Evolutionary conservation across 2,888 invertebrate species (phyloP).

Genomic region (Macrosoma leucophasiata): DNA sequence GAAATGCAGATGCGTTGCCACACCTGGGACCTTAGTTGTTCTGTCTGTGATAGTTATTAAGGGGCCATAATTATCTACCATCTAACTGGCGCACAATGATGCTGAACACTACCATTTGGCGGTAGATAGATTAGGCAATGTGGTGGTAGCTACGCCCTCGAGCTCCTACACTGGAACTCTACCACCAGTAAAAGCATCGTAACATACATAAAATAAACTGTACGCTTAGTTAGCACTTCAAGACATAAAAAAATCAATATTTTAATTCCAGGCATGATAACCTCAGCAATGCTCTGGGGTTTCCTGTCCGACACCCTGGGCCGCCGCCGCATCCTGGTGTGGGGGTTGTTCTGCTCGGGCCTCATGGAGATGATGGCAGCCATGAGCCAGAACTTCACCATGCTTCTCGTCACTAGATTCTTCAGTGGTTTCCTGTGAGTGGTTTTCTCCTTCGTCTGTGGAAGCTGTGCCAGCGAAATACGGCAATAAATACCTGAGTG

Average conservation of each 20-base stretch:
- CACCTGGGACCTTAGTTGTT: no score
- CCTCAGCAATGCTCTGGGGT: constrained; percentile 85
- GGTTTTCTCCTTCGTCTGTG: neutral
- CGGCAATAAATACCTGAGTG: no score
- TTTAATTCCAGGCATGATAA: constrained; percentile 79
- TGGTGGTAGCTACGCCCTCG: no score
- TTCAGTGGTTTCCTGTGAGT: constrained; percentile 85
- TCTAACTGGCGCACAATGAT: no score
- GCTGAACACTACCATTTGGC: no score
- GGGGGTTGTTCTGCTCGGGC: constrained; percentile 79
- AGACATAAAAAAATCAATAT: neutral
- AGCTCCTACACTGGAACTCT: neutral
- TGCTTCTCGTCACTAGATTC: constrained; percentile 82
- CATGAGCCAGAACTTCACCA: constrained; percentile 78
- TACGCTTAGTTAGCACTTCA: neutral
- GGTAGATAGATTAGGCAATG: no score
- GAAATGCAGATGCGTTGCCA: no score
- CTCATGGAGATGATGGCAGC: constrained; percentile 79
- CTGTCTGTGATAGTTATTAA: no score
- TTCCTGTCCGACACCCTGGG: constrained; percentile 85
- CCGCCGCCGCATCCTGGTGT: constrained; percentile 78
- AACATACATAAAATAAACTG: neutral
- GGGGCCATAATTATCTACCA: no score
- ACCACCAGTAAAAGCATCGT: neutral
- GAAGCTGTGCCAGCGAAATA: no score